Evolutionary conservation across 2,113 vertebrate species (phyloP).

Genomic region (Cyprinodon tularosa): DNA sequence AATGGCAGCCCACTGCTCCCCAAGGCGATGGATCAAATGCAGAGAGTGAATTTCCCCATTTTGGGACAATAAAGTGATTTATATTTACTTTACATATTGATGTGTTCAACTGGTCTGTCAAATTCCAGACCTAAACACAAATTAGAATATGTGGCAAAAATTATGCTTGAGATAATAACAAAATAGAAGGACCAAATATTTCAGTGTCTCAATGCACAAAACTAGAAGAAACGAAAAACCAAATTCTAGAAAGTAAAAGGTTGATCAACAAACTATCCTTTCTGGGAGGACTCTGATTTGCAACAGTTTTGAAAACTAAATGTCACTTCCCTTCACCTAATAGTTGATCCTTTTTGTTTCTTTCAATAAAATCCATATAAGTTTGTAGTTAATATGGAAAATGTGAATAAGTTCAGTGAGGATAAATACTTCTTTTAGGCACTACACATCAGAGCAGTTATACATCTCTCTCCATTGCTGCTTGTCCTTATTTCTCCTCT

Average conservation of each 20-base stretch:
- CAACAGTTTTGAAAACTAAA: background rate
- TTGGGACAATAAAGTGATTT: too few species aligned
- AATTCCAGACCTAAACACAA: too few species aligned
- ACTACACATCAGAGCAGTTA: background rate
- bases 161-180: background rate
- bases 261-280: background rate
- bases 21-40: too few species aligned
- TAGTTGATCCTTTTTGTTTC: background rate
- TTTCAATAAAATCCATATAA: background rate
- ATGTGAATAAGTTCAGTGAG: background rate
- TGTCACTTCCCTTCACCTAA: background rate
- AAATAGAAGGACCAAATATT: background rate
- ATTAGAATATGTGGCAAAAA: background rate
- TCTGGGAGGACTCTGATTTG: background rate
- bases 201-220: background rate
- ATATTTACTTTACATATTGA: background rate
- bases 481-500: background rate
- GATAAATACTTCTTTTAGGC: background rate
- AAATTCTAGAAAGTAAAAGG: background rate
- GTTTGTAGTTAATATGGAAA: background rate
- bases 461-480: background rate
- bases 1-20: too few species aligned
- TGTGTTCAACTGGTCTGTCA: background rate
- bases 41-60: too few species aligned
- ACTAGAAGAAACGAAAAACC: background rate